A percentile compares a stretch with the other conserved stretches of the same genome.
Evolutionary conservation across 2,113 vertebrate genomes (phyloP).

Genomic region (Petaurus breviceps): DNA sequence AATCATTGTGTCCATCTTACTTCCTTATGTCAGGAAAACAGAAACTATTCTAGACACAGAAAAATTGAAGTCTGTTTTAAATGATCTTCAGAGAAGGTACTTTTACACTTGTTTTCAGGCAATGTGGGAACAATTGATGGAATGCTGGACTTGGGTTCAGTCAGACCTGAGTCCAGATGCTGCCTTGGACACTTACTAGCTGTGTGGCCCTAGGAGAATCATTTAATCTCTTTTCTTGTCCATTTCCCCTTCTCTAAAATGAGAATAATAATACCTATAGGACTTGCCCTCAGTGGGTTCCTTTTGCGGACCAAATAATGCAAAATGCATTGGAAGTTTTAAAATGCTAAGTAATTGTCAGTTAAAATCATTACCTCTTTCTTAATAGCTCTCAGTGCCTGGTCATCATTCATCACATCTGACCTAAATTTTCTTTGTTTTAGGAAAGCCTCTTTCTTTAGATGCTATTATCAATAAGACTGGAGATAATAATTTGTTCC

Average conservation of each 20-base stretch:
- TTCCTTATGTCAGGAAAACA: background rate
- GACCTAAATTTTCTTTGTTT: slow-evolving; percentile 19
- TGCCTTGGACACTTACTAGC: background rate
- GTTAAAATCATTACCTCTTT: too few species aligned
- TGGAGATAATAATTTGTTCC: slow-evolving; percentile 52
- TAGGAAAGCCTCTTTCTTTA: slow-evolving; percentile 17
- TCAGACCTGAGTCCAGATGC: background rate
- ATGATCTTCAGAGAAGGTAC: background rate
- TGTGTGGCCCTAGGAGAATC: background rate
- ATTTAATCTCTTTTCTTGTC: background rate
- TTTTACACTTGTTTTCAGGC: background rate
- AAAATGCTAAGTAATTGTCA: too few species aligned
- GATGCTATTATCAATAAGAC: slow-evolving; percentile 11
- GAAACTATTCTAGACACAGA: background rate
- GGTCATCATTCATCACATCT: background rate
- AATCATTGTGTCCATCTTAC: background rate
- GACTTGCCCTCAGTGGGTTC: background rate
- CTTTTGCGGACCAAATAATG: too few species aligned
- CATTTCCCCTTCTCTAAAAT: background rate
- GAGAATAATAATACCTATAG: background rate
- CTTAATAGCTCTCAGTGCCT: background rate
- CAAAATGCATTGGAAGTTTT: too few species aligned
- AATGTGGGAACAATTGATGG: background rate
- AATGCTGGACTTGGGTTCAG: background rate
- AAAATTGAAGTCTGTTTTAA: background rate